A percentile compares a stretch with the other conserved stretches of the same genome.
Conservation (phyloP, 2,797 vertebrate species). For the Mormyrops boulengeri region DNA sequence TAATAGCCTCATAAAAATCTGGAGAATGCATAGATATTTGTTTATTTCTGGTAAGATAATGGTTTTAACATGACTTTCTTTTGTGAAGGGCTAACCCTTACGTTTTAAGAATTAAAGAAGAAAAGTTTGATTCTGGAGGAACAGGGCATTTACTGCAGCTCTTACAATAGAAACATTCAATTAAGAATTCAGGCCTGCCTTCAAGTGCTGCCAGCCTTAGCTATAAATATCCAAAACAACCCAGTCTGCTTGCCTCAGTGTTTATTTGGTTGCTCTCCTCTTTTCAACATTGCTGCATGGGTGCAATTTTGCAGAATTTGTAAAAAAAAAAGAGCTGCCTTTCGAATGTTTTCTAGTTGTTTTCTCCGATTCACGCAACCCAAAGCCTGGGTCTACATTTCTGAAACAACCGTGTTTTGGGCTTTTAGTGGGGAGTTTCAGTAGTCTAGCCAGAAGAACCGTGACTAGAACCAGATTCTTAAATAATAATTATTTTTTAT, state of each 20-base stretch:
- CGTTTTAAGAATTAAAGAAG: conserved; percentile 24
- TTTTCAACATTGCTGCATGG: conserved; percentile 41
- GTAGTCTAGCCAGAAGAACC: not conserved
- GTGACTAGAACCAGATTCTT: not conserved
- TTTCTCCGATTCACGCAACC: not conserved
- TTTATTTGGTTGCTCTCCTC: conserved; percentile 46
- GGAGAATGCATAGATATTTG: conserved; percentile 31
- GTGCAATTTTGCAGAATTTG: conserved; percentile 19
- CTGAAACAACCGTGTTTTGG: not conserved
- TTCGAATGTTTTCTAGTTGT: not conserved
- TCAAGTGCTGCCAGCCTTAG: conserved; percentile 47
- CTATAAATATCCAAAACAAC: conserved; percentile 54
- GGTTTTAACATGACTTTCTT: conserved; percentile 30
- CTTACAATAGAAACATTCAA: conserved; percentile 52
- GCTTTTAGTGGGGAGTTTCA: not conserved
- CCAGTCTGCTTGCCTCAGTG: conserved; percentile 49
- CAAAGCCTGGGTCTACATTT: not conserved
- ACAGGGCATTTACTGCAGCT: conserved; percentile 32
- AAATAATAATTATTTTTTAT: not conserved
- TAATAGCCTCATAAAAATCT: conserved; percentile 29
- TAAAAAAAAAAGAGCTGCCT: conserved; percentile 29
- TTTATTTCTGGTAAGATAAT: not conserved
- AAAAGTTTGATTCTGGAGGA: conserved; percentile 31
- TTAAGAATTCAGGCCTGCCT: conserved; percentile 49
- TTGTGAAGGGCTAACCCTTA: conserved; percentile 17